Evolutionary conservation across 2,797 vertebrate genomes (phyloP).

Genomic region (Schizopygopsis malacanthus): DNA sequence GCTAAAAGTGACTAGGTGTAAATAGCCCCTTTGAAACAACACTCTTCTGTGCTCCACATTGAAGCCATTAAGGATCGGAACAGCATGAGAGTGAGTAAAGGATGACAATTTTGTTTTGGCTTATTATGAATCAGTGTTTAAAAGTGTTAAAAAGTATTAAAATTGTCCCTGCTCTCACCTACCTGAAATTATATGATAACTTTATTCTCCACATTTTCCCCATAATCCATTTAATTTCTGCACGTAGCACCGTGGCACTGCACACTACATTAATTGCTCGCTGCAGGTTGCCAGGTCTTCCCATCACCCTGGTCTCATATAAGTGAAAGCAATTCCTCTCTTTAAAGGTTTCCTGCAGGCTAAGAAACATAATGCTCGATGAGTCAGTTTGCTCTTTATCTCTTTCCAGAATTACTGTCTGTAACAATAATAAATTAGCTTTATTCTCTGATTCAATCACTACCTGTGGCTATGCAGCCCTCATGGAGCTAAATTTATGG

Average conservation of each 20-base stretch:
- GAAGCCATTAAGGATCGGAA: background rate
- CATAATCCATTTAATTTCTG: conserved; percentile 17
- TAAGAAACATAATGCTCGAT: conserved; percentile 38
- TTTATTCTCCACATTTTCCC: background rate
- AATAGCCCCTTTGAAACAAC: background rate
- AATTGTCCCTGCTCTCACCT: background rate
- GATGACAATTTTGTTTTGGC: background rate
- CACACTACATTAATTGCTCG: conserved; percentile 18
- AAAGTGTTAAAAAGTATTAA: background rate
- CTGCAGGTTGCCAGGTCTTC: conserved; percentile 34
- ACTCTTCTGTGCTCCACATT: background rate
- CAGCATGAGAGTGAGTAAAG: background rate
- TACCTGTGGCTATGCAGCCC: background rate
- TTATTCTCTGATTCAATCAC: background rate
- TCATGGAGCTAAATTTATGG: background rate
- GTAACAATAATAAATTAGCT: background rate
- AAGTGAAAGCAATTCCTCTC: conserved; percentile 38
- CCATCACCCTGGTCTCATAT: conserved; percentile 24
- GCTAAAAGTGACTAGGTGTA: too few species aligned
- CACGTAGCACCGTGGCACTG: background rate
- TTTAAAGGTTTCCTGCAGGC: conserved; percentile 44
- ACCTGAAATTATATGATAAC: background rate
- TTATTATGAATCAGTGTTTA: background rate
- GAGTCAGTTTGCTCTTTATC: background rate
- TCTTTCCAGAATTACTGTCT: conserved; percentile 24